Evolutionary conservation across 2,113 vertebrate species (phyloP).

Genomic region (Takifugu bimaculatus): DNA sequence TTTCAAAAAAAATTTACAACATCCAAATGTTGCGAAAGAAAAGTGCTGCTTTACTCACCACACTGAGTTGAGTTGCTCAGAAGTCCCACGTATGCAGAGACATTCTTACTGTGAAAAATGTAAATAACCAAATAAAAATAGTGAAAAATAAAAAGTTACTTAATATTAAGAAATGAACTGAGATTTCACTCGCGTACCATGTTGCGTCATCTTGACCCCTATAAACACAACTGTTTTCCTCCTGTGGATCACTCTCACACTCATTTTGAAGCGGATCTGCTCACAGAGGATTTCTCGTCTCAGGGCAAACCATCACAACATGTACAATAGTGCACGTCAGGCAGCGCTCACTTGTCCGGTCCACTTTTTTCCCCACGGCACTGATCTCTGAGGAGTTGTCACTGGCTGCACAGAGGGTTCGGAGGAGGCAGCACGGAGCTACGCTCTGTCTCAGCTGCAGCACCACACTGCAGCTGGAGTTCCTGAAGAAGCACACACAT

Average conservation of each 20-base stretch:
- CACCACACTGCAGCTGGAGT: constrained; percentile 35
- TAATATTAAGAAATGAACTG: background rate
- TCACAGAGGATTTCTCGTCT: constrained; percentile 23
- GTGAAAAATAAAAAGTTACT: background rate
- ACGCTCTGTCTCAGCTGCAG: constrained; percentile 32
- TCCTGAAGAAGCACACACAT: constrained; percentile 20
- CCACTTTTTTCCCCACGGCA: constrained; percentile 34
- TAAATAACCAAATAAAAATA: background rate
- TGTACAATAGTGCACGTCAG: background rate
- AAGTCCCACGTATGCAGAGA: constrained; percentile 6
- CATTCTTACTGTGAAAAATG: constrained; percentile 34
- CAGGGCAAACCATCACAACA: background rate
- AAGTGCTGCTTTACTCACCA: constrained; percentile 29
- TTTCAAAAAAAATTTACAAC: too few relatives aligned
- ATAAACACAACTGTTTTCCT: constrained; percentile 31
- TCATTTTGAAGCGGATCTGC: constrained; percentile 6
- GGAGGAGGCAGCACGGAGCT: constrained; percentile 55
- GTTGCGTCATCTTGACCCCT: background rate
- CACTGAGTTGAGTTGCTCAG: constrained; percentile 17
- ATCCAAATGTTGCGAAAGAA: too few relatives aligned
- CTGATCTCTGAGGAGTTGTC: constrained; percentile 19
- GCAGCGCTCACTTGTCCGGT: constrained; percentile 46
- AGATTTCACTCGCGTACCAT: constrained; percentile 42
- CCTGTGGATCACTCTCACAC: constrained; percentile 15
- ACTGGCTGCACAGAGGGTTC: constrained; percentile 28